These are phyloP conservation scores for Ceyx margarethae DNA, from an alignment of 2,113 vertebrate genomes.

Conservation along the genomic window DNA sequence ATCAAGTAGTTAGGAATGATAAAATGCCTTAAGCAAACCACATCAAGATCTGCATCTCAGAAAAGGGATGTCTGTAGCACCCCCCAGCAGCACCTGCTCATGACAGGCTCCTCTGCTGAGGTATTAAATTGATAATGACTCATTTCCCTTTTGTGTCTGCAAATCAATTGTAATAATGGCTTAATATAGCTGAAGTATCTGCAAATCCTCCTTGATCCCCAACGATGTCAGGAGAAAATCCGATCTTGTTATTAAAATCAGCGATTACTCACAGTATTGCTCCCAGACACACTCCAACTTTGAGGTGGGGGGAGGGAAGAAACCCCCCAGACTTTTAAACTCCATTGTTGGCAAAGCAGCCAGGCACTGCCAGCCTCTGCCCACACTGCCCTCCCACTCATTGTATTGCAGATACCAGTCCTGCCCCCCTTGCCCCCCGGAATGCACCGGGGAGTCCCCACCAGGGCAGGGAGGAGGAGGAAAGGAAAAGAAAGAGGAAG, in stretches of 20 bases:
- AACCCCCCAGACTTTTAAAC: background rate
- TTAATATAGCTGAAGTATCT: conserved; percentile 54
- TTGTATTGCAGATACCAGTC: accelerated
- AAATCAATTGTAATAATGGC: conserved; percentile 63
- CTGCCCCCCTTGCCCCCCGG: background rate
- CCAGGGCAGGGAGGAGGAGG: background rate
- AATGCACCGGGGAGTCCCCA: background rate
- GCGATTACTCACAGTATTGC: conserved; percentile 35
- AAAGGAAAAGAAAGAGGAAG: background rate
- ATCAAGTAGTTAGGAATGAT: background rate
- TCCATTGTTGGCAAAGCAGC: background rate
- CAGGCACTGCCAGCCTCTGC: background rate
- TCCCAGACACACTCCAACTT: conserved; percentile 14
- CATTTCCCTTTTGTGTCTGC: conserved; percentile 17
- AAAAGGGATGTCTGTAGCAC: background rate
- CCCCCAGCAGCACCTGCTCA: background rate
- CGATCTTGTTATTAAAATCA: conserved; percentile 48
- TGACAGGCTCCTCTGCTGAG: background rate
- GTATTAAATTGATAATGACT: conserved; percentile 13
- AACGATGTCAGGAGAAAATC: conserved; percentile 38
- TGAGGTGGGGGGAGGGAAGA: accelerated
- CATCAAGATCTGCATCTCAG: background rate
- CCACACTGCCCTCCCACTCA: background rate
- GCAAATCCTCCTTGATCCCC: conserved; percentile 63
- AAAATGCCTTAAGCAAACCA: background rate